Percentiles rank a stretch among this genome's conserved stretches.
Evolutionary conservation across 1,140 invertebrate species (phyloP).

Genomic region (Drosophila dunni): DNA sequence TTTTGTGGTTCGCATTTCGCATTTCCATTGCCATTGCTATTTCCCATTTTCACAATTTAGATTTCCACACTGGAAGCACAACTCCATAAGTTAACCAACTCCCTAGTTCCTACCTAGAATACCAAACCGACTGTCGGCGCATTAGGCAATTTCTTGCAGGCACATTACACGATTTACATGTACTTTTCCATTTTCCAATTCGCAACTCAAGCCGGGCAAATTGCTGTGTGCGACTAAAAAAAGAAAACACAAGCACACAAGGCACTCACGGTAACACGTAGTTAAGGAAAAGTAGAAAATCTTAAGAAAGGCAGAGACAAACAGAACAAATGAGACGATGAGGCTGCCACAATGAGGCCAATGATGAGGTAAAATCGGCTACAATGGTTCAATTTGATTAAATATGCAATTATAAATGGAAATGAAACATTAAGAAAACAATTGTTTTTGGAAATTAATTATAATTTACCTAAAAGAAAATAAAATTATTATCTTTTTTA

Average conservation of each 20-base stretch:
- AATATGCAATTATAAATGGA: neutral
- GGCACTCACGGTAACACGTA: neutral
- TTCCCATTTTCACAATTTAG: slow-evolving; percentile 1
- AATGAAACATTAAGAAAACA: neutral
- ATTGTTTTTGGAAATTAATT: neutral
- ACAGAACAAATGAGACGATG: slow-evolving; percentile 69
- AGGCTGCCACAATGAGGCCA: slow-evolving; percentile 69
- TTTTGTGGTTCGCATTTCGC: slow-evolving; percentile 61
- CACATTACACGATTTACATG: slow-evolving; percentile 78
- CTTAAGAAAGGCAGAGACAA: slow-evolving; percentile 22
- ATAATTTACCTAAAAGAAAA: neutral
- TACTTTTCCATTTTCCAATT: slow-evolving; percentile 74
- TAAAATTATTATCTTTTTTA: too few species aligned
- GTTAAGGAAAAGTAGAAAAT: slow-evolving; percentile 34
- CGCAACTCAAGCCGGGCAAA: slow-evolving; percentile 77
- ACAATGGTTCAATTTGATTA: slow-evolving; percentile 16
- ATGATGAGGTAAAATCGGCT: slow-evolving; percentile 60
- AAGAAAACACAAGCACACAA: slow-evolving; percentile 3
- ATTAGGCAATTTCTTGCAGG: slow-evolving; percentile 81
- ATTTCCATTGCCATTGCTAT: slow-evolving; percentile 41
- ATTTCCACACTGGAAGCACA: slow-evolving; percentile 6
- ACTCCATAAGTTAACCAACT: slow-evolving; percentile 13
- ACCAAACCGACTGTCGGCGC: slow-evolving; percentile 38
- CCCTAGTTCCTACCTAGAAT: slow-evolving; percentile 2
- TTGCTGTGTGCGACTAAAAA: slow-evolving; percentile 58